Evolutionary conservation across 2,797 vertebrate species (phyloP).

Genomic region (Antennarius maculatus): DNA sequence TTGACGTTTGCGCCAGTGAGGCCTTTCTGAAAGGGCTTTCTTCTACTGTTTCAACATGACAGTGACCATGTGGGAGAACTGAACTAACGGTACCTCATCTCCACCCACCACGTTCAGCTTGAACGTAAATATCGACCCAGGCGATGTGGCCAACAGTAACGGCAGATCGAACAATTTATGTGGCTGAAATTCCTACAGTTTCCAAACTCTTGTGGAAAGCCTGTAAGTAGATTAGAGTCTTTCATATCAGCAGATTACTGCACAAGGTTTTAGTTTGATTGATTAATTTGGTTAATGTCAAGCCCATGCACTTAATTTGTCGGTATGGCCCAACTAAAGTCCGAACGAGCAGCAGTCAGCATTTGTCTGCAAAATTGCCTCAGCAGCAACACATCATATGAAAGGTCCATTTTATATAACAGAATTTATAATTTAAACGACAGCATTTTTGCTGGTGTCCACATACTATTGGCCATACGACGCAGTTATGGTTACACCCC

Average conservation of each 20-base stretch:
- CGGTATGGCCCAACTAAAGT: slow-evolving; percentile 23
- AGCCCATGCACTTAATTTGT: slow-evolving; percentile 14
- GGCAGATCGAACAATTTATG: too few species aligned
- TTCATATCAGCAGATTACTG: neutral
- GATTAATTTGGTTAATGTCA: slow-evolving; percentile 28
- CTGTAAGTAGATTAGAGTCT: too few species aligned
- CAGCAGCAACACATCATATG: neutral
- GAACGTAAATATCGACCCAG: too few species aligned
- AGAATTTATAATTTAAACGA: neutral
- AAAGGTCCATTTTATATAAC: neutral
- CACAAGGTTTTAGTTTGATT: slow-evolving; percentile 40
- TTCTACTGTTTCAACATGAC: too few species aligned
- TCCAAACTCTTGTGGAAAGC: too few species aligned
- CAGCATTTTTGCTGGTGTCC: slow-evolving; percentile 14
- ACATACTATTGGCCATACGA: slow-evolving; percentile 22
- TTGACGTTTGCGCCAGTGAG: too few species aligned
- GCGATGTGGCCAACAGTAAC: too few species aligned
- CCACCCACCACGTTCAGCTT: too few species aligned
- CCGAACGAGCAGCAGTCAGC: neutral
- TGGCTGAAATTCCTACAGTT: too few species aligned
- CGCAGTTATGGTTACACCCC: slow-evolving; percentile 44
- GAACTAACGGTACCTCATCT: too few species aligned
- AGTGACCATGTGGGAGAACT: too few species aligned
- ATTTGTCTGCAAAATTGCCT: neutral
- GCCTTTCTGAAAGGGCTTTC: too few species aligned